A percentile compares a stretch with the other conserved stretches of the same genome.
phyloP scores from a whole-genome alignment of 2,888 invertebrate species.

The Lasioglossum zephyrum region DNA sequence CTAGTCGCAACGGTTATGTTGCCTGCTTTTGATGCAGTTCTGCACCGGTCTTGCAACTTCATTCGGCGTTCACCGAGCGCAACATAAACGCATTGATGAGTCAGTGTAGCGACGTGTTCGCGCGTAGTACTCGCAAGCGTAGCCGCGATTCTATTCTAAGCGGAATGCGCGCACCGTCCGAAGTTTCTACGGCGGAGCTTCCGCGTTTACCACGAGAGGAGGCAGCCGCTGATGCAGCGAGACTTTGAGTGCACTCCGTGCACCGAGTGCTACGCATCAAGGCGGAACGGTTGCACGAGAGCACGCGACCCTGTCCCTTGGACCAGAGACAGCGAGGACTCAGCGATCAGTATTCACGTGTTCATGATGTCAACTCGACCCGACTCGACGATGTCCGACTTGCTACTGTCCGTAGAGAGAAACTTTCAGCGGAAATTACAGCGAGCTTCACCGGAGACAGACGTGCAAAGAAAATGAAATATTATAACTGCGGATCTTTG shows the following conservation, averaged over 20 bases:
- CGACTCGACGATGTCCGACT: not conserved
- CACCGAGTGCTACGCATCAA: conserved; percentile 28
- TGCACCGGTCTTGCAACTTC: not conserved
- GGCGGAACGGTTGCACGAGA: conserved; percentile 11
- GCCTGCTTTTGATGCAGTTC: not conserved
- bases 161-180: conserved; percentile 43
- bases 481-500: not conserved
- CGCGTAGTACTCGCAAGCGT: conserved; percentile 18
- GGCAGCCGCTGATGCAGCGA: conserved; percentile 20
- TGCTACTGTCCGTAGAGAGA: not conserved
- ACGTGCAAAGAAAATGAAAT: not conserved
- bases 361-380: not conserved
- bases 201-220: conserved; percentile 45
- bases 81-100: conserved; percentile 14
- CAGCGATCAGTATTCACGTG: not conserved
- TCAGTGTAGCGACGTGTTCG: not conserved
- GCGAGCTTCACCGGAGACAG: not conserved
- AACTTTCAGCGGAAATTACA: not conserved
- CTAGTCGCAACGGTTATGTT: not conserved
- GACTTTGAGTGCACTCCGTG: conserved; percentile 25
- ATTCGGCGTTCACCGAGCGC: not conserved
- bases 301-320: conserved; percentile 7
- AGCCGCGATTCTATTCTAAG: conserved; percentile 44
- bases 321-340: not conserved
- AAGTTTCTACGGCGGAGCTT: conserved; percentile 35